Base-by-base conservation (phyloP, 2,888 invertebrate species). In the Sarcophaga variegata region DNA sequence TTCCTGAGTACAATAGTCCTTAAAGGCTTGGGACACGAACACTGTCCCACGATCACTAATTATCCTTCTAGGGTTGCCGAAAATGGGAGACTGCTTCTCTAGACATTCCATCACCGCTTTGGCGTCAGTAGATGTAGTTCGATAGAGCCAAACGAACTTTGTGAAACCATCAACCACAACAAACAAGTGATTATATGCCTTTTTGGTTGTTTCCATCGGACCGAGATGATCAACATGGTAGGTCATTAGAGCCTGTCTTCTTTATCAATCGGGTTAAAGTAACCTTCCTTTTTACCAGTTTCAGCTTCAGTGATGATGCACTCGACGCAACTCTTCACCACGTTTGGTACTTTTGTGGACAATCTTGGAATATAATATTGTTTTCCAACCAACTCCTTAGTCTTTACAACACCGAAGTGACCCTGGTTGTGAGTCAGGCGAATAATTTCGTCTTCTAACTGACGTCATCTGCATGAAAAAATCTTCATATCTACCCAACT, bases 81-180 rank as follows among this genome's bases (percentile, higher is more conserved):
- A 81, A 25, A 81, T 25, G 47, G 81, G 11, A 2, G 75, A 54
- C 20, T 81, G 69, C 4, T 4, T 74, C 14, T 75, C 72, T 14
- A 81, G 60, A 62, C 22, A 22, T 22, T 22, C 22, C 22, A 22
- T 22, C 22, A 22, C 22, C 22, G 22, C 22, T 22, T 22, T 79
- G 0, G 72, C 1, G 11, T 76, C 77, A 5, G 80, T 88, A 0
- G 80, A 69, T 37, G 84, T 88, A 5, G 85, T 85, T 8, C 85
- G 80, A 72, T 81, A 71, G 8, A 83, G 62, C 84, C 88, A 85
- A 3, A 80, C 75, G 71, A 81, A 83, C 63, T 88, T 85, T 3
- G 76, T 47, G 25, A 86, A 84, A 0, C 66, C 54, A 47, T 85
- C 82, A 3, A 86, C 72, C 17, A 78, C 60, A 0, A 63, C 63